These are phyloP conservation scores for Helostoma temminkii DNA, from an alignment of 2,797 vertebrate species.

Conservation along the genomic window DNA sequence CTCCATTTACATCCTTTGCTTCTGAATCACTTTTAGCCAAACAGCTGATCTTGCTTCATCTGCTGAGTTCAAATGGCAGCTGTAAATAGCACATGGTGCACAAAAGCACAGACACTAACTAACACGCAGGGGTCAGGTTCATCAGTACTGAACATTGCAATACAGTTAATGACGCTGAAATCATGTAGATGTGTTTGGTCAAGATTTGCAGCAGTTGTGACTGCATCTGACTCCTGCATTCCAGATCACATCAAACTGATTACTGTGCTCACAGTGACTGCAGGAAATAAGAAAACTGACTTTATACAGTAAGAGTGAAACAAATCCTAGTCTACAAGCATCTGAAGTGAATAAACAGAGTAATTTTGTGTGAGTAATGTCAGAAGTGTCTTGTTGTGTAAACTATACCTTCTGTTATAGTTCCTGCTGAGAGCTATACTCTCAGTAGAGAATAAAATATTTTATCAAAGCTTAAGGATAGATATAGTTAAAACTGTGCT, in stretches of 20 bases:
- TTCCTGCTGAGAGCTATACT: conserved; percentile 30
- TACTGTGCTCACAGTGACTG: conserved; percentile 13
- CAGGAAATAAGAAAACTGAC: conserved; percentile 45
- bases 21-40: too few relatives aligned
- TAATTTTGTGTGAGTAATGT: conserved; percentile 43
- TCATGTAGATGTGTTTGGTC: conserved; percentile 8
- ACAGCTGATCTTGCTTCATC: conserved; percentile 75
- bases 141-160: background rate
- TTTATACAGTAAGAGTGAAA: conserved; percentile 30
- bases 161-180: conserved; percentile 26
- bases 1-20: conserved; percentile 3
- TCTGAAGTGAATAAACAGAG: conserved; percentile 42
- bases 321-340: conserved; percentile 9
- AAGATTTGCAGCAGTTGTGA: background rate
- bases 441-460: conserved; percentile 18
- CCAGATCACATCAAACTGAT: conserved; percentile 14
- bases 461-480: conserved; percentile 31
- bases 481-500: conserved; percentile 27
- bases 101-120: conserved; percentile 24
- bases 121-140: conserved; percentile 19
- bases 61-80: conserved; percentile 67
- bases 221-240: background rate
- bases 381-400: conserved; percentile 29
- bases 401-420: conserved; percentile 16
- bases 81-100: conserved; percentile 65